These are phyloP conservation scores for Schmidtea mediterranea DNA, from an alignment of 1,140 invertebrate species.

Conservation along the genomic window DNA sequence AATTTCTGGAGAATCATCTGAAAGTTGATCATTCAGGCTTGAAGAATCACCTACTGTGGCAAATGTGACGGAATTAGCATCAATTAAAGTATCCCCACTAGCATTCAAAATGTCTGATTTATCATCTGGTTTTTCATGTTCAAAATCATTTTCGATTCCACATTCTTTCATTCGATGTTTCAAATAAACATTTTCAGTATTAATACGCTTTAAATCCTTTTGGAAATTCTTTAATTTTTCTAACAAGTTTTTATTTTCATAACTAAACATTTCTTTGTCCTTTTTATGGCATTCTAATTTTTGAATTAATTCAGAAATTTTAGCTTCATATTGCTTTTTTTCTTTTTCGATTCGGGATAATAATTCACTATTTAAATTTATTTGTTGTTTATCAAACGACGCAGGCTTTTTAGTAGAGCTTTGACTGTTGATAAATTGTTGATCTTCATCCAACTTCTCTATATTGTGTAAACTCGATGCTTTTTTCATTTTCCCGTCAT, in stretches of 20 bases:
- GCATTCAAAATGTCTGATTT: neutral
- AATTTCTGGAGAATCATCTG: neutral
- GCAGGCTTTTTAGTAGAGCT: too few relatives aligned
- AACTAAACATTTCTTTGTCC: constrained; percentile 21
- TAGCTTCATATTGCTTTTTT: constrained; percentile 19
- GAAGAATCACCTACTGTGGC: neutral
- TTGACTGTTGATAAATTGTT: too few relatives aligned
- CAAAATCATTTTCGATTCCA: neutral
- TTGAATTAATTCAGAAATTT: constrained; percentile 24
- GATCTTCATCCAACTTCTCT: too few relatives aligned
- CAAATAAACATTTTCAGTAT: neutral
- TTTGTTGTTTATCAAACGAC: too few relatives aligned
- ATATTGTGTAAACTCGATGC: too few relatives aligned
- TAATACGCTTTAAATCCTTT: constrained; percentile 3
- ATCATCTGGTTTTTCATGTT: constrained; percentile 3
- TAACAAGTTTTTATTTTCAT: constrained; percentile 8
- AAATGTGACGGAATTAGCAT: too few relatives aligned
- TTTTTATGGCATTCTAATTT: constrained; percentile 20
- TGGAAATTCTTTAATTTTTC: constrained; percentile 9
- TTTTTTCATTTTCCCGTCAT: too few relatives aligned
- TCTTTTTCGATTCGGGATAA: constrained; percentile 26
- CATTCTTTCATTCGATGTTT: neutral
- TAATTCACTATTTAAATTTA: constrained; percentile 18
- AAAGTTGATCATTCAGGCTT: neutral
- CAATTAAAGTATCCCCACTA: neutral